Base-by-base conservation (phyloP, 2,797 vertebrate genomes). In the Scleropages formosus region DNA sequence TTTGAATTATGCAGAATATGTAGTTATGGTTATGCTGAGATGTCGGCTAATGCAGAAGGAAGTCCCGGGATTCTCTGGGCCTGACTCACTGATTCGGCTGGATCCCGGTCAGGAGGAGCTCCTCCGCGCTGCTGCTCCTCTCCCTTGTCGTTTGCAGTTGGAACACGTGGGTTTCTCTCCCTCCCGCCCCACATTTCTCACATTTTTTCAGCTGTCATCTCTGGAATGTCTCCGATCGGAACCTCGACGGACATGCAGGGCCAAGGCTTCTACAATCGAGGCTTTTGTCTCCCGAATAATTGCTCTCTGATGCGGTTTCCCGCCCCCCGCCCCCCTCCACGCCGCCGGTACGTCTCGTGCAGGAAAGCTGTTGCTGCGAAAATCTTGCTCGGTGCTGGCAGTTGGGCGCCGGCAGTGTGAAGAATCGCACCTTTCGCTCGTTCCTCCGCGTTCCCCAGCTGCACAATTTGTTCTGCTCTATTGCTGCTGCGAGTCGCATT, bases 1-100 rank as follows among this genome's bases (percentile, higher is more conserved):
- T 4, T 8, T 66, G 18, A 80, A 78, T 74, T 74, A 78, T 78
- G 75, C 59, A 22, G 70, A 73, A 58, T 8, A 71, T 74, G 77
- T 66, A 31, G 18, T 62, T 18, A 1, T 47, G 51, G 39, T 59
- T 47, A 27, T 66, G 56, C 44, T 9, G 53, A 73, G 73, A 73
- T 53, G 11, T 31, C 24, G 20, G 60, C 62, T 66, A 59, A 72
- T n/a, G 47, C 59, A 49, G 49, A 58, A 72, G 60, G 26, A 46
- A 66, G 61, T 72, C 69, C 11, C 20, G 20, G 61, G 51, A 62
- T 60, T 46, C 71, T 6, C 22, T 22, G 16, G 9, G 4, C 27
- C 20, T 63, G 24, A 11, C 58, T 59, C 47, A n/a, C 58, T 10
- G 73, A 18, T 8, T 51, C 22, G 2, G 10, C 62, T 74, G 39